Conservation (phyloP, 2,113 vertebrate genomes). For the Pseudorasbora parva region DNA sequence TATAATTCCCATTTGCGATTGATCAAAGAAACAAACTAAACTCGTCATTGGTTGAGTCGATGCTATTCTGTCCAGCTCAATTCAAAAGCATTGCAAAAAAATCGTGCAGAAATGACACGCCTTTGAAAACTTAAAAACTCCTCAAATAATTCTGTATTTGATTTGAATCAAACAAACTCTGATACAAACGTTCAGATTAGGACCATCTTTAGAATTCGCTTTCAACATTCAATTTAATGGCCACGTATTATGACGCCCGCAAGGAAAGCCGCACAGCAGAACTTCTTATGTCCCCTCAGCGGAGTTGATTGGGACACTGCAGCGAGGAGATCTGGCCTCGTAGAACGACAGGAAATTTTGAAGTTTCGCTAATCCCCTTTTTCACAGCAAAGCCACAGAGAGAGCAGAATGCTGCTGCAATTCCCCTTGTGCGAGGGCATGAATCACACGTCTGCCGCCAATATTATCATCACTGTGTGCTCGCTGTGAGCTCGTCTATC, state of each 20-base stretch:
- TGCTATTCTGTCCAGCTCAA: background rate
- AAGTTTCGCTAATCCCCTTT: slow-evolving; percentile 54
- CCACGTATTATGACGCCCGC: slow-evolving; percentile 19
- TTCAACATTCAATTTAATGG: slow-evolving; percentile 20
- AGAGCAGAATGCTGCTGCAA: slow-evolving; percentile 36
- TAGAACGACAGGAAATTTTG: slow-evolving; percentile 2
- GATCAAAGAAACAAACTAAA: background rate
- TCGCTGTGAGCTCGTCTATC: slow-evolving; percentile 57
- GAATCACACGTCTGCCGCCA: slow-evolving; percentile 56
- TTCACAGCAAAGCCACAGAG: slow-evolving; percentile 24
- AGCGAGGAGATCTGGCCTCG: slow-evolving; percentile 13
- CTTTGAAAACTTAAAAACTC: background rate
- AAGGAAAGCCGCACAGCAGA: background rate
- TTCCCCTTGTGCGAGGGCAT: slow-evolving; percentile 43
- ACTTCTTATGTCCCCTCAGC: background rate
- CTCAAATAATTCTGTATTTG: too few relatives aligned
- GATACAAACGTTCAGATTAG: background rate
- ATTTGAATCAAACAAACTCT: slow-evolving; percentile 5
- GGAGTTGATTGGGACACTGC: slow-evolving; percentile 4
- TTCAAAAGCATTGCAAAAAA: background rate
- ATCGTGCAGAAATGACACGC: background rate
- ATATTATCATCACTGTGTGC: slow-evolving; percentile 55
- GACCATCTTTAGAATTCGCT: background rate
- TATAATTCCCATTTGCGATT: background rate
- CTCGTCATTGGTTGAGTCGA: background rate